These are phyloP conservation scores for Andrena dorsata DNA, from an alignment of 2,888 invertebrate species.

Conservation along the genomic window DNA sequence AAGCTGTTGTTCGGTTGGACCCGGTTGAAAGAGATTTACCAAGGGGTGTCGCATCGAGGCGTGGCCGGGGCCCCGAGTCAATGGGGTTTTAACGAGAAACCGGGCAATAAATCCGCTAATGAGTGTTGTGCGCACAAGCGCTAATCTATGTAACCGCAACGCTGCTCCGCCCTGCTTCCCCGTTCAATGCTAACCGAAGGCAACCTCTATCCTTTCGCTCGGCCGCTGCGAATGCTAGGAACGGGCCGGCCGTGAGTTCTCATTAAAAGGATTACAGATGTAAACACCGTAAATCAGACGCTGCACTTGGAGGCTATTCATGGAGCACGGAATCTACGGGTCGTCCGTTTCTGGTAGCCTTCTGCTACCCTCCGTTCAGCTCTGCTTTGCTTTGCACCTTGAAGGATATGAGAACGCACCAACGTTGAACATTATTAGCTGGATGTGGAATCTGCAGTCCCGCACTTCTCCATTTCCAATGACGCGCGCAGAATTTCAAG, in stretches of 20 bases:
- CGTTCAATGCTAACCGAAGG: constrained; percentile 34
- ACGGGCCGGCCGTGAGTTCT: constrained; percentile 66
- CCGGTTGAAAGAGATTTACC: constrained; percentile 29
- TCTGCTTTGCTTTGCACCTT: neutral
- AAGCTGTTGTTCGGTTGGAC: constrained; percentile 10
- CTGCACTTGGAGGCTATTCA: neutral
- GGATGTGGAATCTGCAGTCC: too few species aligned
- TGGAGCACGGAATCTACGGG: neutral
- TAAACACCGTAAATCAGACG: constrained; percentile 78
- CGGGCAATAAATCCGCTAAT: constrained; percentile 80
- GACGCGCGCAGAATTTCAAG: too few species aligned
- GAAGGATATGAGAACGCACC: too few species aligned
- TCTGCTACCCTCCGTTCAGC: too few species aligned
- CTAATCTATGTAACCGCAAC: constrained; percentile 80
- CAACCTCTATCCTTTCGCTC: constrained; percentile 14
- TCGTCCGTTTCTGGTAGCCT: neutral
- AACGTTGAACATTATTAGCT: too few species aligned
- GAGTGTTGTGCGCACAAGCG: constrained; percentile 78
- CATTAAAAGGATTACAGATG: constrained; percentile 77
- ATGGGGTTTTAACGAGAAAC: constrained; percentile 71
- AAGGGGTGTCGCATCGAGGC: constrained; percentile 55
- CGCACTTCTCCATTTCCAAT: too few species aligned
- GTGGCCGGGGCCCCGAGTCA: constrained; percentile 56
- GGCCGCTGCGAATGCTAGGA: constrained; percentile 1
- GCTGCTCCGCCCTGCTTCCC: constrained; percentile 70